A percentile compares a stretch with the other conserved stretches of the same genome.
Conservation (phyloP, 2,888 invertebrate genomes). For the Diachrysia chrysitis region DNA sequence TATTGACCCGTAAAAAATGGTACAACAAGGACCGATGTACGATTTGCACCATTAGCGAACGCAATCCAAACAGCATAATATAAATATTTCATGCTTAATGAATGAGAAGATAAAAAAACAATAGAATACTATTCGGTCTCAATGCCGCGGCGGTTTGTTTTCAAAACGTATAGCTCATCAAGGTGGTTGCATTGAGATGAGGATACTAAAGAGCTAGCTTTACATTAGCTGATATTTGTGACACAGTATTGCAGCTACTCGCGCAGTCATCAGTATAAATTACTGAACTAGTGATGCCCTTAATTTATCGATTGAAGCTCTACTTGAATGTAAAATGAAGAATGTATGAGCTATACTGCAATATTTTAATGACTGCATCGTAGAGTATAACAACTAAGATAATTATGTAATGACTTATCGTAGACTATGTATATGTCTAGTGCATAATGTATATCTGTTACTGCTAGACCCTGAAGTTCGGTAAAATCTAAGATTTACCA, state of each 20-base stretch:
- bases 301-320: no score
- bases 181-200: constrained; percentile 1
- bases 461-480: no score
- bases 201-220: not conserved
- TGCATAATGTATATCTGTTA: no score
- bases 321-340: no score
- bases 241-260: not conserved
- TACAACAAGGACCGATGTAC: constrained; percentile 19
- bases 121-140: constrained; percentile 35
- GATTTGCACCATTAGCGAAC: constrained; percentile 17
- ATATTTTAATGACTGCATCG: no score
- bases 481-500: no score
- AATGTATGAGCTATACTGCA: no score
- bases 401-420: not conserved
- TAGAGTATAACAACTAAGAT: not conserved
- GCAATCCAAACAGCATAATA: constrained; percentile 22
- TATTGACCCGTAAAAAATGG: constrained; percentile 49
- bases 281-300: no score
- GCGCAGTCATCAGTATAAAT: no score
- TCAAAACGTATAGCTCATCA: constrained; percentile 25
- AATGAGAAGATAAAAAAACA: constrained; percentile 40
- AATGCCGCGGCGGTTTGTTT: constrained; percentile 34
- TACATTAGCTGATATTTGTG: not conserved
- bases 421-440: not conserved
- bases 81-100: constrained; percentile 28